phyloP scores from a whole-genome alignment of 2,888 invertebrate genomes.

The Torymus texanus region DNA sequence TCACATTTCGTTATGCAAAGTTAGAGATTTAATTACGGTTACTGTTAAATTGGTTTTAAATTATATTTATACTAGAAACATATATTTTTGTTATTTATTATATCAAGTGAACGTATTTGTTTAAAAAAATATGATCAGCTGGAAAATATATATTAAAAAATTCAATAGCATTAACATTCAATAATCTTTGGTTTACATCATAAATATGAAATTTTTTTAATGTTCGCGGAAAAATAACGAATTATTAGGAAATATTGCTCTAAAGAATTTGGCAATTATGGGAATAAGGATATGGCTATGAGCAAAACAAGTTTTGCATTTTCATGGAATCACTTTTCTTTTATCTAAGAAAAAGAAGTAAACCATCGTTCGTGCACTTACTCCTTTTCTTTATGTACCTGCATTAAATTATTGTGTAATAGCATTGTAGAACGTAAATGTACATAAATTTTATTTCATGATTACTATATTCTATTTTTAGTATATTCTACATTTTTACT shows the following conservation, averaged over 20 bases:
- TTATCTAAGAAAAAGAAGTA: conserved; percentile 19
- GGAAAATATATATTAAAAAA: conserved; percentile 5
- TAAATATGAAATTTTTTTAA: conserved; percentile 21
- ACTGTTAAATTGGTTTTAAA: too few species aligned
- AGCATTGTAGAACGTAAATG: conserved; percentile 51
- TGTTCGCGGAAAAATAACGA: neutral
- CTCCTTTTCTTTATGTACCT: conserved; percentile 52
- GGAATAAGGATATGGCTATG: conserved; percentile 41
- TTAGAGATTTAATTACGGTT: too few species aligned
- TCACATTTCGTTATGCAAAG: neutral
- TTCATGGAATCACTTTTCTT: conserved; percentile 27
- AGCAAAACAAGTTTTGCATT: conserved; percentile 29
- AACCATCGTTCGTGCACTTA: conserved; percentile 56
- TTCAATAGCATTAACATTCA: conserved; percentile 4
- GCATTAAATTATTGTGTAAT: conserved; percentile 43
- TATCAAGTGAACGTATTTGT: too few species aligned
- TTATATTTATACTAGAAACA: too few species aligned
- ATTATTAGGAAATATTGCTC: conserved; percentile 8
- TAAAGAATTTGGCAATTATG: conserved; percentile 22
- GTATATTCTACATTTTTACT: conserved; percentile 46
- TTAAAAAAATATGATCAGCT: conserved; percentile 15
- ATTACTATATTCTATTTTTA: conserved; percentile 47
- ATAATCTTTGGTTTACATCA: conserved; percentile 36
- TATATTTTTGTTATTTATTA: too few species aligned
- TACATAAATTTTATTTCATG: conserved; percentile 53